Conservation (phyloP, 2,888 invertebrate genomes). For the Melanargia galathea region DNA sequence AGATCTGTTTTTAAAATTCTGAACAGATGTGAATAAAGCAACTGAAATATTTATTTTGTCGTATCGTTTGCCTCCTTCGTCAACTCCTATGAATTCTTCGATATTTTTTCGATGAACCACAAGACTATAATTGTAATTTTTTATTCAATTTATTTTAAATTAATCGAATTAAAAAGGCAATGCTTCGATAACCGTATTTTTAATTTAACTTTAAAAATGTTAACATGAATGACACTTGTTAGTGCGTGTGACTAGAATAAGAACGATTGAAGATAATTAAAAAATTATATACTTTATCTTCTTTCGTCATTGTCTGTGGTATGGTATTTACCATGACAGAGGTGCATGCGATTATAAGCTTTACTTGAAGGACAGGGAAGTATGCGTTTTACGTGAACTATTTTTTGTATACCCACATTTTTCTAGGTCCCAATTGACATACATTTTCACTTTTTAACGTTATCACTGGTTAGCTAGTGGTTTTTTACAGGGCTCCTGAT, state of each 20-base stretch:
- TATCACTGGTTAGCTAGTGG: conserved; percentile 14
- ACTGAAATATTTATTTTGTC: too few relatives aligned
- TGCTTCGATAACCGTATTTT: conserved; percentile 21
- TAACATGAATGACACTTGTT: conserved; percentile 74
- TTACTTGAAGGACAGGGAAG: conserved; percentile 73
- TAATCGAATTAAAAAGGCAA: conserved; percentile 16
- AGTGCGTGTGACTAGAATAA: conserved; percentile 68
- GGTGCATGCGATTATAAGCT: conserved; percentile 72
- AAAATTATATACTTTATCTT: conserved; percentile 40
- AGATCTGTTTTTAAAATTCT: not conserved
- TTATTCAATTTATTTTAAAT: not conserved
- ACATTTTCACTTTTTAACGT: conserved; percentile 17
- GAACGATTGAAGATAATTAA: conserved; percentile 47
- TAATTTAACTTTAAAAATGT: conserved; percentile 46
- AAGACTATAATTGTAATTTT: not conserved
- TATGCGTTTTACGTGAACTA: conserved; percentile 49
- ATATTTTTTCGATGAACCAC: not conserved
- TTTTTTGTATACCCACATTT: not conserved
- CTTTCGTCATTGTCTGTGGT: conserved; percentile 55
- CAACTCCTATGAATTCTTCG: not conserved
- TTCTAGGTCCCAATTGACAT: conserved; percentile 13
- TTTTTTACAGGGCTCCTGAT: conserved; percentile 49
- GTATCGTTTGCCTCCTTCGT: not conserved
- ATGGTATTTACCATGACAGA: conserved; percentile 51
- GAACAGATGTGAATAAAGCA: too few relatives aligned